Evolutionary conservation across 2,888 invertebrate genomes (phyloP).

Genomic region (Drosophila koepferae): DNA sequence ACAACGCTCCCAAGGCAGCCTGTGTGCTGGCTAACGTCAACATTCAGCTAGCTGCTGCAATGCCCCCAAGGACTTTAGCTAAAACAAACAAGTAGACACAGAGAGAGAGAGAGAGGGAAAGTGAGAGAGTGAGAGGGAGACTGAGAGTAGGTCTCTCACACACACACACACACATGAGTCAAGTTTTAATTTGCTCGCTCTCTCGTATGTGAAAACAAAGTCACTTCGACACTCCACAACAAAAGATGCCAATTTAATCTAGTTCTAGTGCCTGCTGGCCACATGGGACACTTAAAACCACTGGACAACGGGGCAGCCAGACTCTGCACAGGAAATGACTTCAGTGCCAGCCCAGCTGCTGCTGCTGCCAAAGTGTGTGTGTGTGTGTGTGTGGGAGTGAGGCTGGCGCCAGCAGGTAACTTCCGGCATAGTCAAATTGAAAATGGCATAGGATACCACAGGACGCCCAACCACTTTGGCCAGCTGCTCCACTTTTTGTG

Average conservation of each 20-base stretch:
- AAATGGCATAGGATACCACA: constrained; percentile 63
- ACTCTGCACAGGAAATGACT: constrained; percentile 74
- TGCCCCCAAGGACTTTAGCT: constrained; percentile 48
- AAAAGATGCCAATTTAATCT: constrained; percentile 84
- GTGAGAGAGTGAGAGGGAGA: not conserved
- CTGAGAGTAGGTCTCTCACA: not conserved
- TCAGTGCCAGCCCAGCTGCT: constrained; percentile 65
- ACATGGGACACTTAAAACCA: constrained; percentile 79
- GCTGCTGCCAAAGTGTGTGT: not conserved
- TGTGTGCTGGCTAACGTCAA: constrained; percentile 31
- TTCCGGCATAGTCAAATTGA: constrained; percentile 81
- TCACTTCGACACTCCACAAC: constrained; percentile 71
- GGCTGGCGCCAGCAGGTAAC: constrained; percentile 80
- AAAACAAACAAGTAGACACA: constrained; percentile 29
- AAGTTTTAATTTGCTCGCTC: constrained; percentile 75
- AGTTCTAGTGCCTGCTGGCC: constrained; percentile 81
- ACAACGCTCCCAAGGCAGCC: constrained; percentile 23
- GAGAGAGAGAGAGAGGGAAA: not conserved
- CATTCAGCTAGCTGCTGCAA: constrained; percentile 24
- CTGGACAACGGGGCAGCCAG: constrained; percentile 24
- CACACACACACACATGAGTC: constrained; percentile 32
- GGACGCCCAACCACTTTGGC: constrained; percentile 23
- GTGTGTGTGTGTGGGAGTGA: constrained; percentile 40
- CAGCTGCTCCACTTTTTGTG: constrained; percentile 77
- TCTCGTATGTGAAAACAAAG: constrained; percentile 76